These are phyloP conservation scores for Brachionus calyciflorus DNA, from an alignment of 1,140 invertebrate genomes.

Conservation along the genomic window DNA sequence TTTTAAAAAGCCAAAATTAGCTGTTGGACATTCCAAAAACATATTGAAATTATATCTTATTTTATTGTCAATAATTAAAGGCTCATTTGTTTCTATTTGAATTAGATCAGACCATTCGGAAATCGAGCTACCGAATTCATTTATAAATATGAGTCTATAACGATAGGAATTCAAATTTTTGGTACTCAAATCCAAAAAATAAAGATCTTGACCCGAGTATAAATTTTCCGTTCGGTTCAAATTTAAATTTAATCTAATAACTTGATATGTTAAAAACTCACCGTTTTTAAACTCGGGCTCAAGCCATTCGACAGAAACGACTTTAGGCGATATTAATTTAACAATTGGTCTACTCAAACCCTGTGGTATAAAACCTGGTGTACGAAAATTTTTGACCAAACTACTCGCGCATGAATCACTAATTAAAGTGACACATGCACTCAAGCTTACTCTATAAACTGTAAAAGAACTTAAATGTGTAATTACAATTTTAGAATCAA, in stretches of 20 bases:
- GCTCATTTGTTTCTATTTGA: neutral
- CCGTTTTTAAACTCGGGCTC: constrained; percentile 5
- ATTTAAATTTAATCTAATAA: constrained; percentile 6
- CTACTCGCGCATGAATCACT: constrained; percentile 11
- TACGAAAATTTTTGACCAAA: constrained; percentile 2
- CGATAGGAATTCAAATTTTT: neutral
- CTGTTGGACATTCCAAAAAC: neutral
- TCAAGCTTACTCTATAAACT: neutral
- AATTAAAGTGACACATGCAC: neutral
- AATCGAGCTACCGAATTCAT: constrained; percentile 23
- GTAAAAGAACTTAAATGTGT: neutral
- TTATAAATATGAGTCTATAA: constrained; percentile 18
- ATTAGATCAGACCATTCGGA: neutral
- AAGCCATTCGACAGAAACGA: constrained; percentile 34
- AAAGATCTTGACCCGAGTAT: neutral
- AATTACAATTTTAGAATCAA: neutral
- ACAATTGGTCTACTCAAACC: neutral
- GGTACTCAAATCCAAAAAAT: neutral
- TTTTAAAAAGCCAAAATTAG: neutral
- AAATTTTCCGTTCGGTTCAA: constrained; percentile 15
- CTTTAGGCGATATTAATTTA: constrained; percentile 2
- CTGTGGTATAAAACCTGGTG: neutral
- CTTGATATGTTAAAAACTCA: constrained; percentile 25
- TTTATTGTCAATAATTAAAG: neutral
- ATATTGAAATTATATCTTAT: constrained; percentile 13